Evolutionary conservation across 1,140 invertebrate species (phyloP).

Genomic region (Drosophila asahinai): DNA sequence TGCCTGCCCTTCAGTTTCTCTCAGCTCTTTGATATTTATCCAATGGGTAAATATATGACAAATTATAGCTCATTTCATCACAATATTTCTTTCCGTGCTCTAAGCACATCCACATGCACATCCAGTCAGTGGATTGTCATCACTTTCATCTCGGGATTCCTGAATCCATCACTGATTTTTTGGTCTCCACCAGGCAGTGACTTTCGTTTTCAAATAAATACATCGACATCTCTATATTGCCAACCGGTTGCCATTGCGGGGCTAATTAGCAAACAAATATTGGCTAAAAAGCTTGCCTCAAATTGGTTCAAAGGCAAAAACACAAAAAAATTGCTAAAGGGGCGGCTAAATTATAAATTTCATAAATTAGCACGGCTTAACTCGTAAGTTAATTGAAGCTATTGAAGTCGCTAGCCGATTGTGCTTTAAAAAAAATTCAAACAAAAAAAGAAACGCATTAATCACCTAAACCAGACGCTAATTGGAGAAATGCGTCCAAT

Average conservation of each 20-base stretch:
- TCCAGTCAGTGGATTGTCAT: constrained; percentile 19
- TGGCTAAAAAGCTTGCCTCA: constrained; percentile 19
- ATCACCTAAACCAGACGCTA: constrained; percentile 31
- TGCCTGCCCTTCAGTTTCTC: background rate
- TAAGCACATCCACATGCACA: background rate
- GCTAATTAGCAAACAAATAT: constrained; percentile 53
- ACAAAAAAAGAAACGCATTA: constrained; percentile 23
- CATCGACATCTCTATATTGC: constrained; percentile 34
- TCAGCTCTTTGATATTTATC: too few relatives aligned
- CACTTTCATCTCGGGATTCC: constrained; percentile 35
- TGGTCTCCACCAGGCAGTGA: constrained; percentile 1
- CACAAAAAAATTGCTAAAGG: background rate
- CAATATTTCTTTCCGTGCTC: background rate
- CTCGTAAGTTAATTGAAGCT: constrained; percentile 46
- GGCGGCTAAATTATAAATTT: constrained; percentile 26
- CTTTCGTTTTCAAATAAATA: constrained; percentile 47
- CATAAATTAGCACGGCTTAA: constrained; percentile 35
- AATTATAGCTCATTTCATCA: rapidly evolving
- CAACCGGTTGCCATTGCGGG: constrained; percentile 38
- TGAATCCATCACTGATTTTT: constrained; percentile 14
- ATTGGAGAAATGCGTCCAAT: constrained; percentile 40
- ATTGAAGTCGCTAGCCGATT: constrained; percentile 23
- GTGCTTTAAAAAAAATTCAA: constrained; percentile 14
- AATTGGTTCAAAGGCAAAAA: constrained; percentile 6
- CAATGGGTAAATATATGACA: too few relatives aligned